Percentiles rank a stretch among this genome's conserved stretches.
Conservation (phyloP, 64 coral and sea anemone genomes). For the Exaiptasia diaphana region DNA sequence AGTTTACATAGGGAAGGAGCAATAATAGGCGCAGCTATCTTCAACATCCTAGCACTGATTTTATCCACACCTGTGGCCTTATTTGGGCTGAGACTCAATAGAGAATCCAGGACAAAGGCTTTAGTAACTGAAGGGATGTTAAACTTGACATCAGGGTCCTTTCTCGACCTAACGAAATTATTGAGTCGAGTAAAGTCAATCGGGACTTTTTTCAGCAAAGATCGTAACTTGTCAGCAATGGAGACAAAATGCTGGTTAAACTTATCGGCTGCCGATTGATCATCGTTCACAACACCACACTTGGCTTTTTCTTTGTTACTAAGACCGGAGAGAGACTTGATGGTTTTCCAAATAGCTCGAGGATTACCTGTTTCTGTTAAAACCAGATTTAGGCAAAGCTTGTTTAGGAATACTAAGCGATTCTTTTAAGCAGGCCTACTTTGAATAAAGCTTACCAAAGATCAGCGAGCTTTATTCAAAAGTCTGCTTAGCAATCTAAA, state of each 20-base stretch:
- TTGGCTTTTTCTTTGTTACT: background rate
- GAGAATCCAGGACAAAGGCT: background rate
- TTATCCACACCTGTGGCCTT: slow-evolving; percentile 8
- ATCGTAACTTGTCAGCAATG: slow-evolving; percentile 38
- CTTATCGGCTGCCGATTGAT: slow-evolving; percentile 13
- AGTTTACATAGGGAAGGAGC: slow-evolving; percentile 40
- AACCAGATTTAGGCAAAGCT: too few species aligned
- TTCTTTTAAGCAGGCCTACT: too few species aligned
- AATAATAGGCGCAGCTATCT: slow-evolving; percentile 25
- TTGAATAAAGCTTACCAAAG: too few species aligned
- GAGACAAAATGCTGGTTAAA: slow-evolving; percentile 33
- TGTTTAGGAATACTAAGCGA: too few species aligned
- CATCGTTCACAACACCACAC: background rate
- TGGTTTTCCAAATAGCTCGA: slow-evolving; percentile 54
- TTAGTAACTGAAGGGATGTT: background rate
- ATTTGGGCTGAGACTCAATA: background rate
- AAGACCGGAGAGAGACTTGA: slow-evolving; percentile 22
- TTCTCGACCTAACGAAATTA: slow-evolving; percentile 39
- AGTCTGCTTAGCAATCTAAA: too few species aligned
- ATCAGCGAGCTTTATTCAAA: too few species aligned
- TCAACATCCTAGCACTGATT: slow-evolving; percentile 19
- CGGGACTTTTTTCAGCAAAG: background rate
- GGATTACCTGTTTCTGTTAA: too few species aligned
- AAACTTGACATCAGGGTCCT: slow-evolving; percentile 4
- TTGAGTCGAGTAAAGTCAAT: slow-evolving; percentile 27